Conservation (phyloP, 2,888 invertebrate genomes). For the Chromoteleia sp. region DNA sequence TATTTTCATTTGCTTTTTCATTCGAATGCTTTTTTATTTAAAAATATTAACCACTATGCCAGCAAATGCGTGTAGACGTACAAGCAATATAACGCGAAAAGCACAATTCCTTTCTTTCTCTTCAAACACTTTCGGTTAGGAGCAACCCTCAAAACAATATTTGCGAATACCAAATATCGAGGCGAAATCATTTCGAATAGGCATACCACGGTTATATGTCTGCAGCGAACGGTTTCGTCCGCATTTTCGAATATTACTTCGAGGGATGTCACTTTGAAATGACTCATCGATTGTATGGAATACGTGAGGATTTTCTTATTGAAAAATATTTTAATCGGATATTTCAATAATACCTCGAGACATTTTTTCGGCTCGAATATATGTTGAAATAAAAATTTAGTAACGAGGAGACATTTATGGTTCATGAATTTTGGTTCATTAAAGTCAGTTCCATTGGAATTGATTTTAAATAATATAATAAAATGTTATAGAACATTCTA, state of each 20-base stretch:
- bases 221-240: not conserved
- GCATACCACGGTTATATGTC: not conserved
- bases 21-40: no score
- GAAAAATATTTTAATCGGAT: slow-evolving; percentile 4
- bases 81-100: no score
- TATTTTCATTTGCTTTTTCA: no score
- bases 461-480: no score
- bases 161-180: not conserved
- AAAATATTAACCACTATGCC: no score
- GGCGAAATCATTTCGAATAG: not conserved
- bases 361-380: not conserved
- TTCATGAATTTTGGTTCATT: no score
- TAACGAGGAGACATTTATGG: no score
- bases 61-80: no score
- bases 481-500: no score
- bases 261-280: slow-evolving; percentile 5
- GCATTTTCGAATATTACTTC: not conserved
- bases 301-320: slow-evolving; percentile 1
- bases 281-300: not conserved
- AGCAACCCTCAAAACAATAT: slow-evolving; percentile 2
- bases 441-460: no score
- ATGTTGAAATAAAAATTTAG: no score
- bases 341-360: not conserved
- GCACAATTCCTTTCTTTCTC: no score
- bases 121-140: not conserved